These are phyloP conservation scores for Halesus radiatus DNA, from an alignment of 1,140 invertebrate genomes.

Conservation along the genomic window DNA sequence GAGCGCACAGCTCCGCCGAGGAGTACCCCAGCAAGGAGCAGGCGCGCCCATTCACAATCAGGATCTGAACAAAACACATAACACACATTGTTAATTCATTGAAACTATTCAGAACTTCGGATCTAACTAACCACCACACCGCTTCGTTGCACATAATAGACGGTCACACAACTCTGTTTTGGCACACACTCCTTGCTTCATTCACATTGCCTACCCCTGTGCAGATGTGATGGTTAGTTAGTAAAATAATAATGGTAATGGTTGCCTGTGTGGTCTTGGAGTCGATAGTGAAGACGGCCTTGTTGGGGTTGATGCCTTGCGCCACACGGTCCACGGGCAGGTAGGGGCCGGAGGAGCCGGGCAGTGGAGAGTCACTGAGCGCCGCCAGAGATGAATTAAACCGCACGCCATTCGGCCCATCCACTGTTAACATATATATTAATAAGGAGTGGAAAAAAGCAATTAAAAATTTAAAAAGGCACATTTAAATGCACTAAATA, in stretches of 20 bases:
- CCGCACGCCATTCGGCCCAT: conserved; percentile 69
- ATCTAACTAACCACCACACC: no score
- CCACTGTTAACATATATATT: conserved; percentile 59
- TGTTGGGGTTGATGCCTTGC: conserved; percentile 69
- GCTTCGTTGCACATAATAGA: no score
- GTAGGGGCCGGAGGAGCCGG: conserved; percentile 23
- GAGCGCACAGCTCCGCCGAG: conserved; percentile 70
- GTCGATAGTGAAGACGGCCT: conserved; percentile 73
- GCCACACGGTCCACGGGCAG: conserved; percentile 45
- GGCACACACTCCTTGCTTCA: no score
- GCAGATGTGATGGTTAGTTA: no score
- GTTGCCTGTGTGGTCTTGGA: conserved; percentile 69
- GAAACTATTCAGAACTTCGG: no score
- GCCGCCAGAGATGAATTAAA: conserved; percentile 65
- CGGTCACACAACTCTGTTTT: no score
- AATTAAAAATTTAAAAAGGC: no score
- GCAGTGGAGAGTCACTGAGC: conserved; percentile 53
- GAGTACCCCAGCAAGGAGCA: conserved; percentile 74
- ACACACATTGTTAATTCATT: no score
- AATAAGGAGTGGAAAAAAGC: no score
- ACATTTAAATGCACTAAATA: no score
- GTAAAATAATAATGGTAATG: conserved; percentile 18
- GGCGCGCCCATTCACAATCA: conserved; percentile 75
- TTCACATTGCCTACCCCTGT: no score
- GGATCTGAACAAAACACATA: conserved; percentile 64